phyloP scores from a whole-genome alignment of 2,797 vertebrate genomes.

The Spondyliosoma cantharus region DNA sequence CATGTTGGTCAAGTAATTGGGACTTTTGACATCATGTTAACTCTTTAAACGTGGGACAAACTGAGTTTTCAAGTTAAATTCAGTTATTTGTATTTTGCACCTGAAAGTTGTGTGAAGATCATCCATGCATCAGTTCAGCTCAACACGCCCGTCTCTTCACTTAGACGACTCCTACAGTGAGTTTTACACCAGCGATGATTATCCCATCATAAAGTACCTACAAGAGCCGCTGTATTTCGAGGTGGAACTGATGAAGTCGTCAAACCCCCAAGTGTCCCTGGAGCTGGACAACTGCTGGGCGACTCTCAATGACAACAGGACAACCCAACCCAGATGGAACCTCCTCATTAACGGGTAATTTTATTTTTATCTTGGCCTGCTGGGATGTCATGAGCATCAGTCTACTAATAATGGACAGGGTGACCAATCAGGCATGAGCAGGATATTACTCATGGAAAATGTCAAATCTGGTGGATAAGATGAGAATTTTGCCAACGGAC shows the following conservation, averaged over 20 bases:
- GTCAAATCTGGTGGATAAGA: too few relatives aligned
- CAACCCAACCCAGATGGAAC: constrained; percentile 75
- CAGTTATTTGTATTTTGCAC: neutral
- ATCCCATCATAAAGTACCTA: constrained; percentile 69
- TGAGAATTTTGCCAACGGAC: too few relatives aligned
- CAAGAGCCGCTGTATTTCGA: constrained; percentile 79
- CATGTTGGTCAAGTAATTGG: neutral
- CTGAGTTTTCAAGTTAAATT: neutral
- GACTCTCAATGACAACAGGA: constrained; percentile 55
- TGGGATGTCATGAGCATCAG: too few relatives aligned
- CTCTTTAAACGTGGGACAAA: neutral
- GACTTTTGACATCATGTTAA: too few relatives aligned
- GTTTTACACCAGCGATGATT: constrained; percentile 65
- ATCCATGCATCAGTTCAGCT: neutral
- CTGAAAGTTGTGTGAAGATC: neutral
- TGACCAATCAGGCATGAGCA: neutral
- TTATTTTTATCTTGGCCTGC: neutral
- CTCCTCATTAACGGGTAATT: constrained; percentile 79
- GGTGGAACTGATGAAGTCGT: constrained; percentile 65
- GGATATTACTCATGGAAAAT: too few relatives aligned
- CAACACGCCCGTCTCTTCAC: neutral
- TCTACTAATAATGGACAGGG: neutral
- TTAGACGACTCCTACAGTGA: constrained; percentile 69
- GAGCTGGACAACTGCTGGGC: constrained; percentile 82
- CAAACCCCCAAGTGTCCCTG: constrained; percentile 65